A percentile compares a stretch with the other conserved stretches of the same genome.
Conservation (phyloP, 2,113 vertebrate species). For the Alouatta palliata region DNA sequence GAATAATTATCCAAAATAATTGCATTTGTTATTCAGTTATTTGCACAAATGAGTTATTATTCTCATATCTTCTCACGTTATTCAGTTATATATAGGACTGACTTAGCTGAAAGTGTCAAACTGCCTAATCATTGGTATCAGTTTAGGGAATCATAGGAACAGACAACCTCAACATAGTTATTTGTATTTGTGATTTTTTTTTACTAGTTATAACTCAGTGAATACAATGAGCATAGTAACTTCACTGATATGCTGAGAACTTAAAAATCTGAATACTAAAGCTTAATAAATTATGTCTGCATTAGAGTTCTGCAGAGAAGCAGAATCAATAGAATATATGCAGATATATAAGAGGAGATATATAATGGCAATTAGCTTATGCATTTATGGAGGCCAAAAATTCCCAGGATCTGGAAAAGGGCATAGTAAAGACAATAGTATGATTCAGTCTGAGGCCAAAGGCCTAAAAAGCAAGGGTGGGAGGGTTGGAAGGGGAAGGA, state of each 20-base stretch:
- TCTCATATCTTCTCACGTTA: neutral
- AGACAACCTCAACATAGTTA: neutral
- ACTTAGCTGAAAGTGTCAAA: neutral
- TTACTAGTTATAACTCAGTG: neutral
- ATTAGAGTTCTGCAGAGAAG: neutral
- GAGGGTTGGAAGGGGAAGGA: neutral
- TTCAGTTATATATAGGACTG: neutral
- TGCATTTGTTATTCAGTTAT: neutral
- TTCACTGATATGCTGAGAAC: neutral
- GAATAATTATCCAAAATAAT: neutral
- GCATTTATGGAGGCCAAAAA: neutral
- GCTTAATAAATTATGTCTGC: neutral
- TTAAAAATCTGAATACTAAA: neutral
- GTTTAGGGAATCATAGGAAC: neutral
- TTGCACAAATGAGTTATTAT: neutral
- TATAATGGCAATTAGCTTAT: neutral
- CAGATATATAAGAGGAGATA: too few relatives aligned
- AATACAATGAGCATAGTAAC: neutral
- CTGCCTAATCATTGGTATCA: neutral
- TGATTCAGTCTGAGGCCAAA: neutral
- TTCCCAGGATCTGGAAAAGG: neutral
- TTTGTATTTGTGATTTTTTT: neutral
- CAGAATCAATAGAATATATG: neutral
- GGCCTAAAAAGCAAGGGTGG: neutral
- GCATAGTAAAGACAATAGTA: neutral